Evolutionary conservation across 2,888 invertebrate genomes (phyloP), one percentile per base, ranked within the genome.

Genomic region (Hypselothyrea guttata): DNA sequence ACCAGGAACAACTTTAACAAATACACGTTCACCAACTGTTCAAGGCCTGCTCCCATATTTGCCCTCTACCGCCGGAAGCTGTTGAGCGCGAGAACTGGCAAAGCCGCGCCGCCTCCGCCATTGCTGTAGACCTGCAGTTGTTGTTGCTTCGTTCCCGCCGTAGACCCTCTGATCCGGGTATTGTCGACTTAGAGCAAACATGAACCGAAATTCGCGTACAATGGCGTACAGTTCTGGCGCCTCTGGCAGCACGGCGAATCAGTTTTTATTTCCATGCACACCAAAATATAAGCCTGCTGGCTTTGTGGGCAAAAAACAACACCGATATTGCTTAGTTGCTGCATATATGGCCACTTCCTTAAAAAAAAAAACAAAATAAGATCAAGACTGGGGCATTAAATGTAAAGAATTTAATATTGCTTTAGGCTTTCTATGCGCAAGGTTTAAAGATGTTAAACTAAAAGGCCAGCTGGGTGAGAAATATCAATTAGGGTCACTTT

Each of bases 51-150:
- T 35, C n/a, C n/a, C 12, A 9, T 62, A 51, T 60, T 63, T 55
- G 49, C 22, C 45, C 49, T 47, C 18, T n/a, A 51, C 73, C 76
- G 53, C 73, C 76, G 73, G 64, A 73, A 73, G 73, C 76, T 53
- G 52, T 71, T 73, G 64, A 69, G 53, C 64, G 70, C 74, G 64
- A 57, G 49, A 71, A 71, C 48, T 57, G 64, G 40, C 51, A 15
- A 13, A 34, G 44, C 22, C 22, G 37, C 31, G 18, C 27, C 7
- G 57, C 22, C 18, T 42, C 56, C 45, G 33, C 48, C 30, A 37
- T 44, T 31, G 18, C 31, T 8, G 7, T n/a, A n/a, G n/a, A n/a
- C n/a, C 9, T 18, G 46, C 35, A 27, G 15, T 27, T 34, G 15
- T 22, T 31, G 8, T 7, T 18, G 16, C 48, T 22, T 8, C 30